phyloP scores from a whole-genome alignment of 2,797 vertebrate genomes.

The Rhabdomys pumilio region DNA sequence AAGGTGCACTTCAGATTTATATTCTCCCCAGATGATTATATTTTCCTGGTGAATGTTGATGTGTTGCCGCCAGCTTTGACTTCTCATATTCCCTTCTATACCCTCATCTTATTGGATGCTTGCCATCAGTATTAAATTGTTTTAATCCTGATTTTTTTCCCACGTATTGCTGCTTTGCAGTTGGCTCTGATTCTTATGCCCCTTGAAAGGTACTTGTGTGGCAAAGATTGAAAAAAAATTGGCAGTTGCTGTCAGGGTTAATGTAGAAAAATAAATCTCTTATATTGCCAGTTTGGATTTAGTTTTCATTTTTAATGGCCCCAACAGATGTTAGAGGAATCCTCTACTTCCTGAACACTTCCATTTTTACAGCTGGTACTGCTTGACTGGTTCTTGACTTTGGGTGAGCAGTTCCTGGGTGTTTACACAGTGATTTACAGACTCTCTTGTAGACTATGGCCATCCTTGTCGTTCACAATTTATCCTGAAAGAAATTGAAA shows the following conservation, averaged over 20 bases:
- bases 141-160: slow-evolving; percentile 84
- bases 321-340: slow-evolving; percentile 90
- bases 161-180: slow-evolving; percentile 82
- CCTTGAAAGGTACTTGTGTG: slow-evolving; percentile 88
- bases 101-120: slow-evolving; percentile 80
- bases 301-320: slow-evolving; percentile 90
- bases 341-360: slow-evolving; percentile 89
- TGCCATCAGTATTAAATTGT: slow-evolving; percentile 82
- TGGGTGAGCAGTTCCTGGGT: slow-evolving; percentile 82
- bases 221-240: slow-evolving; percentile 86
- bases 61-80: slow-evolving; percentile 73
- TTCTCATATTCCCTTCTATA: slow-evolving; percentile 78
- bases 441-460: slow-evolving; percentile 70
- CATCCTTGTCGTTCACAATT: slow-evolving; percentile 54
- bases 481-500: slow-evolving; percentile 36
- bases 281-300: slow-evolving; percentile 90
- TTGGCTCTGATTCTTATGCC: slow-evolving; percentile 83
- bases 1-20: slow-evolving; percentile 68
- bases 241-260: slow-evolving; percentile 88
- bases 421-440: slow-evolving; percentile 88
- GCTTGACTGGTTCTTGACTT: slow-evolving; percentile 87
- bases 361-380: slow-evolving; percentile 88
- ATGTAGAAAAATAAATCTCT: slow-evolving; percentile 91
- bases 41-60: slow-evolving; percentile 73
- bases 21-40: slow-evolving; percentile 62